Percentiles rank a stretch among this genome's conserved stretches.
Evolutionary conservation across 2,797 vertebrate species (phyloP).

Genomic region (Zalophus californianus): DNA sequence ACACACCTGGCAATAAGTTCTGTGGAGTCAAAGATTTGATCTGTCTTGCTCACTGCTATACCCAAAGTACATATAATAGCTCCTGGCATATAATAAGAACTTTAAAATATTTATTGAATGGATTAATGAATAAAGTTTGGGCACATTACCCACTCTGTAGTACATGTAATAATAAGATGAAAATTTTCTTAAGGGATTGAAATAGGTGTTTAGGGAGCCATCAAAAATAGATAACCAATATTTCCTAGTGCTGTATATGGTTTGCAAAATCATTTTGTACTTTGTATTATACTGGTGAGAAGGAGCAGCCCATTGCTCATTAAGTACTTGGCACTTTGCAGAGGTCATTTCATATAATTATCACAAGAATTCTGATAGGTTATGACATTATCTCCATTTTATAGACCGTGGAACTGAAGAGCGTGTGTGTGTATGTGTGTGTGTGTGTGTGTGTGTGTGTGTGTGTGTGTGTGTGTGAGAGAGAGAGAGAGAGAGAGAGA

Average conservation of each 20-base stretch:
- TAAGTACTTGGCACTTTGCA: not conserved
- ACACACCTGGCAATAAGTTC: not conserved
- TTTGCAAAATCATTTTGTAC: not conserved
- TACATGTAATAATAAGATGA: not conserved
- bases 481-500: not conserved
- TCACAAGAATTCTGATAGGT: not conserved
- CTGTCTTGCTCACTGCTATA: not conserved
- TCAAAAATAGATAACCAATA: not conserved
- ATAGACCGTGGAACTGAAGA: not conserved
- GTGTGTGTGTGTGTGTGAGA: too few species aligned
- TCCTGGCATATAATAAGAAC: not conserved
- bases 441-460: not conserved
- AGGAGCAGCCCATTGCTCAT: not conserved
- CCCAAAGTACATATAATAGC: not conserved
- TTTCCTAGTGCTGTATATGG: not conserved
- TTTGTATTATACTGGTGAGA: not conserved
- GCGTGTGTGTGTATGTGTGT: not conserved
- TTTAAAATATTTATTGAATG: not conserved
- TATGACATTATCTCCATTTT: not conserved
- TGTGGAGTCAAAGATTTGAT: not conserved
- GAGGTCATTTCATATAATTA: not conserved
- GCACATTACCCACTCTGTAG: not conserved
- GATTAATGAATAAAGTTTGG: not conserved
- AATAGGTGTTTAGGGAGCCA: not conserved
- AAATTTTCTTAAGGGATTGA: slow-evolving; percentile 15